Percentiles rank a stretch among this genome's conserved stretches.
These are phyloP conservation scores for Neuroscelio doddi DNA, from an alignment of 2,888 invertebrate genomes.

Conservation along the genomic window DNA sequence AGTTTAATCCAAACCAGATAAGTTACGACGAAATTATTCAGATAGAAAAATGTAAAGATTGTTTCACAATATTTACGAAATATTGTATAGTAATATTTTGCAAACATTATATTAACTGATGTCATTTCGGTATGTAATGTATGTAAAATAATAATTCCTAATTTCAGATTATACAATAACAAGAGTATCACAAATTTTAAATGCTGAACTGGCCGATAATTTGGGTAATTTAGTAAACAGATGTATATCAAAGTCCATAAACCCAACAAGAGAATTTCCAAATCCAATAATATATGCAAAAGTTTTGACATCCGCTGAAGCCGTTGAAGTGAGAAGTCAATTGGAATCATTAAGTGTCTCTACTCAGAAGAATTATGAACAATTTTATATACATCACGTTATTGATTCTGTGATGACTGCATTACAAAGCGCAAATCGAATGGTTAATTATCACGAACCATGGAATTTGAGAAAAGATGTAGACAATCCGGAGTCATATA, in stretches of 20 bases:
- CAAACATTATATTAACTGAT: too few species aligned
- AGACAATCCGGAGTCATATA: constrained; percentile 70
- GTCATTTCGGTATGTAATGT: too few species aligned
- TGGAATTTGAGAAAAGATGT: constrained; percentile 86
- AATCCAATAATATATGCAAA: constrained; percentile 73
- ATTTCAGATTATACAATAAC: constrained; percentile 86
- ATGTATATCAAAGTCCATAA: constrained; percentile 83
- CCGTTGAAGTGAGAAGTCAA: constrained; percentile 74
- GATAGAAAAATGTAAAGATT: too few species aligned
- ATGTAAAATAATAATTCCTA: constrained; percentile 71
- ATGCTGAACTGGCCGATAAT: constrained; percentile 93
- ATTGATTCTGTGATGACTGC: constrained; percentile 84
- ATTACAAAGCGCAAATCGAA: constrained; percentile 86
- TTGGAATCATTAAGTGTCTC: constrained; percentile 75
- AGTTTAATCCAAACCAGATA: too few species aligned
- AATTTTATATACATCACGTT: constrained; percentile 87
- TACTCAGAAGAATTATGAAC: constrained; percentile 80
- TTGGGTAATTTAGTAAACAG: constrained; percentile 92
- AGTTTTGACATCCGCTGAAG: constrained; percentile 71
- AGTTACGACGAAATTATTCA: too few species aligned
- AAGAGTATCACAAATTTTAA: constrained; percentile 83
- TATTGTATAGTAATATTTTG: too few species aligned
- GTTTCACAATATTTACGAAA: too few species aligned
- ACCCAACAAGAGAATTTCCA: constrained; percentile 85
- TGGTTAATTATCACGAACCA: constrained; percentile 89